These are phyloP conservation scores for Hypsopygia costalis DNA, from an alignment of 2,888 invertebrate species.

Conservation along the genomic window DNA sequence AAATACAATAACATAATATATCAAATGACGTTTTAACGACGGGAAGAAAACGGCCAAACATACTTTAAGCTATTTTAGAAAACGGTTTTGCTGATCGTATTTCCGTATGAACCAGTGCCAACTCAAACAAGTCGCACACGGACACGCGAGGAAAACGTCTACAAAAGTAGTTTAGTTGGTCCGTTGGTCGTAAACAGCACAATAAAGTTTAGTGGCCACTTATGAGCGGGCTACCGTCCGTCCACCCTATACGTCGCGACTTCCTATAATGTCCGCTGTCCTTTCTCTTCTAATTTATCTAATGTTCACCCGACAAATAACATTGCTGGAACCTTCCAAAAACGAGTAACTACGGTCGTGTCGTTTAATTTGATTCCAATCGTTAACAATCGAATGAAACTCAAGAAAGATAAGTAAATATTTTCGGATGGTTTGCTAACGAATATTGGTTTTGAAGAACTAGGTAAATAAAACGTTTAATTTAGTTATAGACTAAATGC, in stretches of 20 bases:
- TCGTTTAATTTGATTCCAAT: slow-evolving; percentile 11
- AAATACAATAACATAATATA: slow-evolving; percentile 1
- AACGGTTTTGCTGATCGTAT: slow-evolving; percentile 14
- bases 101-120: slow-evolving; percentile 20
- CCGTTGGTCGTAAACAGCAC: slow-evolving; percentile 60
- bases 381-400: not conserved
- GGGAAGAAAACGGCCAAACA: slow-evolving; percentile 15
- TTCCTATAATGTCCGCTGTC: slow-evolving; percentile 29
- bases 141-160: slow-evolving; percentile 28
- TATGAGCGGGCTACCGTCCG: slow-evolving; percentile 39
- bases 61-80: slow-evolving; percentile 8
- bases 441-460: no score
- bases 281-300: slow-evolving; percentile 42
- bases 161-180: slow-evolving; percentile 41
- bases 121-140: slow-evolving; percentile 21
- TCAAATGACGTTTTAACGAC: slow-evolving; percentile 6
- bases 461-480: no score
- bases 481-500: no score
- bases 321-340: slow-evolving; percentile 22
- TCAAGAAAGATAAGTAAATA: not conserved
- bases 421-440: no score
- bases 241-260: slow-evolving; percentile 26
- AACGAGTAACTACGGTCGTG: slow-evolving; percentile 10
- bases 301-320: slow-evolving; percentile 36
- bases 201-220: slow-evolving; percentile 70